A percentile compares a stretch with the other conserved stretches of the same genome.
Evolutionary conservation across 2,113 vertebrate species (phyloP).

Genomic region (Prunella fulvescens): DNA sequence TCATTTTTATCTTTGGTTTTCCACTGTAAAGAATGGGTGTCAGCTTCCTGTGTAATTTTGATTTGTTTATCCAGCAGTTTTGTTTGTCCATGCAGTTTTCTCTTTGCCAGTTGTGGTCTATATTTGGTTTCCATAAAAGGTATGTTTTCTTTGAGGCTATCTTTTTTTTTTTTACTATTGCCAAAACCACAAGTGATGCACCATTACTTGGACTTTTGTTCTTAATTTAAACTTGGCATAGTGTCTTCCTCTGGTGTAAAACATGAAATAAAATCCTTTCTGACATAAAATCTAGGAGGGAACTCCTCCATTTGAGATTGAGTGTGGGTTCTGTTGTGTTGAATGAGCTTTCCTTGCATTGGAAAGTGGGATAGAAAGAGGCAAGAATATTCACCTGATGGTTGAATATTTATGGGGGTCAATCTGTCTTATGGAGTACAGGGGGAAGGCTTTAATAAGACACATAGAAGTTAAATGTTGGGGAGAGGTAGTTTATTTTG

Average conservation of each 20-base stretch:
- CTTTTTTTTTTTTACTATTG: slow-evolving; percentile 41
- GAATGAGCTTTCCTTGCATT: background rate
- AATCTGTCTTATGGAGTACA: background rate
- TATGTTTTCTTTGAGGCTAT: slow-evolving; percentile 85
- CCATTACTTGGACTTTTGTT: slow-evolving; percentile 83
- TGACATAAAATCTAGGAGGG: slow-evolving; percentile 65
- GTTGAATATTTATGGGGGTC: background rate
- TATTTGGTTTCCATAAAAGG: slow-evolving; percentile 91
- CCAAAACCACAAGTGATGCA: slow-evolving; percentile 92
- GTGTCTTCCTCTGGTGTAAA: slow-evolving; percentile 73
- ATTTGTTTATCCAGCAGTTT: slow-evolving; percentile 90
- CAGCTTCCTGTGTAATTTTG: slow-evolving; percentile 82
- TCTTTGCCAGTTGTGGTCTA: slow-evolving; percentile 77
- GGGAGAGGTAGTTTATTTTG: background rate
- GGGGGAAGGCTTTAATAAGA: background rate
- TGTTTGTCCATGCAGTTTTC: slow-evolving; percentile 82
- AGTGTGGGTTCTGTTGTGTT: background rate
- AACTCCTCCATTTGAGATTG: slow-evolving; percentile 30
- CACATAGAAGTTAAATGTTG: background rate
- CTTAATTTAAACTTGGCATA: slow-evolving; percentile 87
- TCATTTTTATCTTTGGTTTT: slow-evolving; percentile 82
- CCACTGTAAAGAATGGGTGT: slow-evolving; percentile 74
- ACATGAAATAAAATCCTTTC: slow-evolving; percentile 75
- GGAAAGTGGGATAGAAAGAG: background rate
- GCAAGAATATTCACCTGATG: background rate